Evolutionary conservation across 1,140 invertebrate genomes (phyloP), one percentile per base, ranked within the genome.

Genomic region (Atta texana): DNA sequence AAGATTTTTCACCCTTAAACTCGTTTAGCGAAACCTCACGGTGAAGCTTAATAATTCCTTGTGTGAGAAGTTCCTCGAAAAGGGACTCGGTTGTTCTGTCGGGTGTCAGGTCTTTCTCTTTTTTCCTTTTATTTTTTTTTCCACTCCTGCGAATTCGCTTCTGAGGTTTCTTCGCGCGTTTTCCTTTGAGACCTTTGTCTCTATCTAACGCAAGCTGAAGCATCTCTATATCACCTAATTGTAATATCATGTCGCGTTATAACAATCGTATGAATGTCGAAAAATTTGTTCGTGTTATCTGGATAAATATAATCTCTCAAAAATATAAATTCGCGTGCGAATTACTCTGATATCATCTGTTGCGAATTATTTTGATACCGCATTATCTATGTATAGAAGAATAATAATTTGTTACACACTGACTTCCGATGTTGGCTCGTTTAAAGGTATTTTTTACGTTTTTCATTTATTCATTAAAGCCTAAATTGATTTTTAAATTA

Each of bases 91-190:
- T 97, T 0, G 98, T 98, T 92, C 98, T 96, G 92, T 99, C 98
- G 0, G 98, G 98, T 21, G 99, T 99, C 57, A 99, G 95, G 96
- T 99, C 98, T 94, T 99, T 99, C 92, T 99, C 98, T 94, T 98
- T 99, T 92, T 98, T 98, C 93, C 98, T 98, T 94, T 98, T 99
- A 90, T 96, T 97, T 87, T 98, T 98, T 92, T 98, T 98, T 28
- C 97, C 97, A 77, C 97, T 97, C 8, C 97, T 96, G 31, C 97
- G 96, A 28, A 97, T 96, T 95, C 97, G 97, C 93, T 97, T 98
- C 93, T 98, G 98, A 91, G 96, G 96, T 95, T 98, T 98, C 92
- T 97, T 98, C 7, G 95, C 93, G 89, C 97, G 98, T 95, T 98
- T 98, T 0, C 97, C 96, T 94, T 97, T 97, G 81, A 96, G 94